Conservation (phyloP, 2,888 invertebrate genomes). For the Drosophila sordidapex region DNA sequence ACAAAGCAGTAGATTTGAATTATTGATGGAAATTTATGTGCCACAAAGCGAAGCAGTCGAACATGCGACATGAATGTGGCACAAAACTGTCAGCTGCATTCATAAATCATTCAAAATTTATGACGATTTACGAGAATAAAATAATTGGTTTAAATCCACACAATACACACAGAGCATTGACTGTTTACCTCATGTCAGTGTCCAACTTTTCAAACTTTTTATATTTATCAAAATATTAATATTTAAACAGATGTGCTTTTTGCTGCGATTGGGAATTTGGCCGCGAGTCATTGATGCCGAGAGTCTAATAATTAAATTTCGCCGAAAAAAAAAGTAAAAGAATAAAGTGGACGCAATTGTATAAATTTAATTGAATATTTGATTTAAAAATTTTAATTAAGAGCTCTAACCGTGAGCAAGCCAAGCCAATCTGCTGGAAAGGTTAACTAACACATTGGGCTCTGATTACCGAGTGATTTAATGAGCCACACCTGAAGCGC, state of each 20-base stretch:
- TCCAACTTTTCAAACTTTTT: constrained; percentile 31
- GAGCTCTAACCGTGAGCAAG: constrained; percentile 49
- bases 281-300: neutral
- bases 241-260: too few species aligned
- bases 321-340: neutral
- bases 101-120: constrained; percentile 66
- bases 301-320: neutral
- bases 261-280: neutral
- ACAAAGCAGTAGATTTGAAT: constrained; percentile 63
- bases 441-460: constrained; percentile 45
- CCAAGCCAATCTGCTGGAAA: constrained; percentile 21
- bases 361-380: neutral
- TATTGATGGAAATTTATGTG: constrained; percentile 71
- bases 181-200: constrained; percentile 20
- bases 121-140: constrained; percentile 50
- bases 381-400: constrained; percentile 58
- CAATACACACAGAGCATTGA: neutral
- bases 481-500: constrained; percentile 70
- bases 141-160: constrained; percentile 9
- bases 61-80: constrained; percentile 8
- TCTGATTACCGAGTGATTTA: constrained; percentile 68
- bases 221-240: constrained; percentile 31
- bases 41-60: constrained; percentile 40
- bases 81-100: constrained; percentile 51
- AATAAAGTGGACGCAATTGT: neutral